Evolutionary conservation across 35 echinoderm and acorn worm genomes (phyloP).

Genomic region (Lytechinus variegatus): DNA sequence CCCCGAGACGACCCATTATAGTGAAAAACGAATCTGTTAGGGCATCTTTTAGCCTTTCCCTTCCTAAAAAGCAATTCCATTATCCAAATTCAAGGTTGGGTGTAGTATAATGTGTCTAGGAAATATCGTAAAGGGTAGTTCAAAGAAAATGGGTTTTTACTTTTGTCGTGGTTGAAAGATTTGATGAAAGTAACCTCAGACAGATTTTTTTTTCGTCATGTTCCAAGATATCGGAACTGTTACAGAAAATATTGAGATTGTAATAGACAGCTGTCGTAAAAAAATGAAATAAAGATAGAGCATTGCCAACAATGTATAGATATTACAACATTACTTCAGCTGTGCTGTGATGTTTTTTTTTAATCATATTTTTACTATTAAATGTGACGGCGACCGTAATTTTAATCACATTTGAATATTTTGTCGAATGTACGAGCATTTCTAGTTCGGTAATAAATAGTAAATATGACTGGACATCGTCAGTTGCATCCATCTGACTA

Average conservation of each 20-base stretch:
- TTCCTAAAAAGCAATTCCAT: neutral
- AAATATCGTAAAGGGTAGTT: neutral
- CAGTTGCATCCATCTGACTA: no score
- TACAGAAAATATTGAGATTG: neutral
- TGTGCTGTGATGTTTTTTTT: no score
- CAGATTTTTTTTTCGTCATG: neutral
- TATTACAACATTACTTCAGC: no score
- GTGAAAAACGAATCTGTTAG: neutral
- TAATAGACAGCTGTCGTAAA: neutral
- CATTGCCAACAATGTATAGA: no score
- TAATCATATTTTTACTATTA: no score
- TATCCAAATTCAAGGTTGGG: neutral
- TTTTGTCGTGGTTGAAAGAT: neutral
- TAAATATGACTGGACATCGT: no score
- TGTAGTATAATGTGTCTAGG: neutral
- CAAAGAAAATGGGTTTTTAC: no score
- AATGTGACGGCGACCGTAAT: no score
- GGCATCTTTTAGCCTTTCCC: neutral
- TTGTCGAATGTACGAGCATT: no score
- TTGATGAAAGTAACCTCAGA: neutral
- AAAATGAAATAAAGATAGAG: neutral
- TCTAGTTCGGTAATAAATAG: no score
- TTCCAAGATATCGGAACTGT: neutral
- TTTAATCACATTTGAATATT: no score
- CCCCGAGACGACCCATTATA: neutral